Evolutionary conservation across 2,888 invertebrate species (phyloP), one percentile per base, ranked within the genome.

Genomic region (Cylindroiulus punctatus): DNA sequence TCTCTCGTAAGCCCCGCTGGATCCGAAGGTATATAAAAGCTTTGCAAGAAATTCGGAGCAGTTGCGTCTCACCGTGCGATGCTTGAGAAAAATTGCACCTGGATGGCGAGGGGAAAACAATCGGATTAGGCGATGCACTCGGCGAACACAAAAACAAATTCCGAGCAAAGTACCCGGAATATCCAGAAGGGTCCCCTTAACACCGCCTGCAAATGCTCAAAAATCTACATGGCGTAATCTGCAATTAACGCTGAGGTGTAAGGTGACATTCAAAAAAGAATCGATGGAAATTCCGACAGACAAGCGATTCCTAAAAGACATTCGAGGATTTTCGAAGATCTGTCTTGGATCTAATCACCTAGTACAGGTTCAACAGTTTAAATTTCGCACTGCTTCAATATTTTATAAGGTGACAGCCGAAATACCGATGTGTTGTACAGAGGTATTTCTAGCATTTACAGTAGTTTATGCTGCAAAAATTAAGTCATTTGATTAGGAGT

Each of bases 71-170:
- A 3, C 12, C 47, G 14, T 19, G 57, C 57, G n/a, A 19, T 57
- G 19, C 57, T n/a, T 57, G 57, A n/a, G 57, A 57, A 57, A 57
- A 1, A 3, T 57, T 8, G 57, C 57, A 57, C 57, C 57, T 57
- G 57, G 17, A 47, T n/a, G 5, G 19, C 19, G n/a, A n/a, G 57
- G 57, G n/a, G 57, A 57, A 57, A 57, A 57, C 57, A 57, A 57
- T 57, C 57, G 57, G 57, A 57, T 57, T 57, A 57, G 7, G 57
- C 19, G 57, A 57, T 57, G 57, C 57, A 57, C n/a, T 57, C 19
- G 57, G 19, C 57, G 57, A 57, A 57, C 57, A n/a, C n/a, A 57
- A 57, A 57, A 57, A 57, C 57, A 57, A 57, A 57, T 57, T 57
- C 57, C 4, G n/a, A 57, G 5, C 57, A 57, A 57, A 57, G 19